phyloP scores from a whole-genome alignment of 2,113 vertebrate species.

The Gila orcuttii region DNA sequence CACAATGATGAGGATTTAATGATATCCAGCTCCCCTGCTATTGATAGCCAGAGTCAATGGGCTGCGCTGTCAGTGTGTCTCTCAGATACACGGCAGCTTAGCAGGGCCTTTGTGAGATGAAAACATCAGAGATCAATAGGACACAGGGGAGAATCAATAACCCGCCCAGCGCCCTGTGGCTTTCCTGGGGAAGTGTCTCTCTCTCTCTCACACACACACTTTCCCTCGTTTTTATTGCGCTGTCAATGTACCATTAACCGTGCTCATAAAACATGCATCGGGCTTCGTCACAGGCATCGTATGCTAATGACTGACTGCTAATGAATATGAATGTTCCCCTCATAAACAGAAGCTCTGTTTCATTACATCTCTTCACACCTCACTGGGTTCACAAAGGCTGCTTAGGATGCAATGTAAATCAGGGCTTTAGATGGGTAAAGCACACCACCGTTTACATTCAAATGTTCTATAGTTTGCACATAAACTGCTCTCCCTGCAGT shows the following conservation, averaged over 20 bases:
- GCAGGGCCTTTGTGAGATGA: slow-evolving; percentile 78
- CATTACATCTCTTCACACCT: slow-evolving; percentile 90
- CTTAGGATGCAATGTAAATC: slow-evolving; percentile 90
- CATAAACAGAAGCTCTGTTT: slow-evolving; percentile 78
- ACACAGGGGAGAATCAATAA: slow-evolving; percentile 83
- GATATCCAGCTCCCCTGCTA: slow-evolving; percentile 79
- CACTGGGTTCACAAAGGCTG: slow-evolving; percentile 79
- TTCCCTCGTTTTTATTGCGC: slow-evolving; percentile 39
- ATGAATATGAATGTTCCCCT: slow-evolving; percentile 91
- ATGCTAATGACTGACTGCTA: slow-evolving; percentile 81
- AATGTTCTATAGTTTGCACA: slow-evolving; percentile 63
- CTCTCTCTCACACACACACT: slow-evolving; percentile 28
- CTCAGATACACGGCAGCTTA: slow-evolving; percentile 82
- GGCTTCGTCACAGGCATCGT: slow-evolving; percentile 73
- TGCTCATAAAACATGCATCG: slow-evolving; percentile 71
- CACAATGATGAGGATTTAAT: slow-evolving; percentile 82
- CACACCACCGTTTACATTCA: slow-evolving; percentile 73
- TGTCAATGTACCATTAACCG: slow-evolving; percentile 66
- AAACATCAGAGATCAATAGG: slow-evolving; percentile 83
- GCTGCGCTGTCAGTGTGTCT: slow-evolving; percentile 75
- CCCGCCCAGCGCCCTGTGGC: slow-evolving; percentile 69
- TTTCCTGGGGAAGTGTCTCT: slow-evolving; percentile 56
- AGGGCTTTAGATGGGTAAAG: slow-evolving; percentile 83
- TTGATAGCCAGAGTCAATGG: slow-evolving; percentile 79
- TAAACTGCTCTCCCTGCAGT: slow-evolving; percentile 50